Percentiles rank a stretch among this genome's conserved stretches.
These are phyloP conservation scores for Cotesia glomerata DNA, from an alignment of 1,140 invertebrate species.

Conservation along the genomic window DNA sequence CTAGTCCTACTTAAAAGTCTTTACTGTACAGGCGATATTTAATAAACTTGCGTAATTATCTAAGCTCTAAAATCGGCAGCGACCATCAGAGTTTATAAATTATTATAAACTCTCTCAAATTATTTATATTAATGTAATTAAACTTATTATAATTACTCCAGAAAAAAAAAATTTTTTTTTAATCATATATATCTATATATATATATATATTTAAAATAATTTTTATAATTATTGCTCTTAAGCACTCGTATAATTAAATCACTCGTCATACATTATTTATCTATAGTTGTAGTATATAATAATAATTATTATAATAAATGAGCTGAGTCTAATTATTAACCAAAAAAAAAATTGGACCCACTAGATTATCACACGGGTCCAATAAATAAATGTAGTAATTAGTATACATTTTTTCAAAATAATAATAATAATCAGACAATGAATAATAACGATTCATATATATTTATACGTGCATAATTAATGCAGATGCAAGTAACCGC, in stretches of 20 bases:
- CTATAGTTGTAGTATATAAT: too few relatives aligned
- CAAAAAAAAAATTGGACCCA: conserved; percentile 50
- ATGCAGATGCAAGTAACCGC: not conserved
- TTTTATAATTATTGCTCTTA: too few relatives aligned
- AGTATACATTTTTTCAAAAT: not conserved
- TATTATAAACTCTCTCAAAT: too few relatives aligned
- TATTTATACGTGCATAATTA: not conserved
- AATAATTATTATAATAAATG: conserved; percentile 36
- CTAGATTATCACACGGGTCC: conserved; percentile 61
- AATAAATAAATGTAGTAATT: conserved; percentile 13
- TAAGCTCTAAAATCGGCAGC: conserved; percentile 38
- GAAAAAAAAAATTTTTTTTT: too few relatives aligned
- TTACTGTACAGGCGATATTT: conserved; percentile 53
- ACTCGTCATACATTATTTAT: not conserved
- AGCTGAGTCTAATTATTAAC: conserved; percentile 37
- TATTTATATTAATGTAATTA: too few relatives aligned
- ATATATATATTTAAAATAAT: too few relatives aligned
- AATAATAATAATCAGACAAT: conserved; percentile 11
- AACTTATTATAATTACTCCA: too few relatives aligned
- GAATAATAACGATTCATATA: conserved; percentile 11
- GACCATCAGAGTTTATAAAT: conserved; percentile 20
- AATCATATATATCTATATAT: too few relatives aligned
- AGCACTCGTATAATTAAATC: not conserved
- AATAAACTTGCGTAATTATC: conserved; percentile 30
- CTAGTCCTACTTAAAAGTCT: conserved; percentile 45